Evolutionary conservation across 2,888 invertebrate species (phyloP).

Genomic region (Neocrepidodera transversa): DNA sequence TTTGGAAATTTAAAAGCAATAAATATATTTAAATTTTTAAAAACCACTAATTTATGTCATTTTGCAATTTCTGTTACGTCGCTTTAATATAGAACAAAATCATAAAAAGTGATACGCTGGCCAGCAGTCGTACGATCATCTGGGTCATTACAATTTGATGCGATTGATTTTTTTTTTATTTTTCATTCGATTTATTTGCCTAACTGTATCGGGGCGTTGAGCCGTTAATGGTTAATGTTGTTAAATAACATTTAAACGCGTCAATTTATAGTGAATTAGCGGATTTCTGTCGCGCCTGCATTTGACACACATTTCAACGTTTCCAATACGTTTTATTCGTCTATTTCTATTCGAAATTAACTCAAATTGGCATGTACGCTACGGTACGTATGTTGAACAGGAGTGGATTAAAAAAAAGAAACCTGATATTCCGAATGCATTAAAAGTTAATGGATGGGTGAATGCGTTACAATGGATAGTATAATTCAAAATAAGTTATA

Average conservation of each 20-base stretch:
- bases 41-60: too few relatives aligned
- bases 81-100: neutral
- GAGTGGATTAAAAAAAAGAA: too few relatives aligned
- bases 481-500: too few relatives aligned
- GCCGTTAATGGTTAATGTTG: conserved; percentile 1
- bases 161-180: neutral
- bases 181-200: neutral
- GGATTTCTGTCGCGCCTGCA: neutral
- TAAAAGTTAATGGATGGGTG: too few relatives aligned
- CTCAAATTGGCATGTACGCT: too few relatives aligned
- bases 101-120: neutral
- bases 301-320: neutral
- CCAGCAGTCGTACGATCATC: neutral
- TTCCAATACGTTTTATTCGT: neutral
- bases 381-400: too few relatives aligned
- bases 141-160: neutral
- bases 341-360: too few relatives aligned
- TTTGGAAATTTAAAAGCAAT: too few relatives aligned
- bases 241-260: neutral
- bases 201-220: neutral
- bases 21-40: too few relatives aligned
- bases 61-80: too few relatives aligned
- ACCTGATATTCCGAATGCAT: too few relatives aligned
- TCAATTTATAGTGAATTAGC: neutral
- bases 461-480: too few relatives aligned